Percentiles rank a stretch among this genome's conserved stretches.
Conservation (phyloP, 1,140 invertebrate genomes). For the Steinernema khuongi region DNA sequence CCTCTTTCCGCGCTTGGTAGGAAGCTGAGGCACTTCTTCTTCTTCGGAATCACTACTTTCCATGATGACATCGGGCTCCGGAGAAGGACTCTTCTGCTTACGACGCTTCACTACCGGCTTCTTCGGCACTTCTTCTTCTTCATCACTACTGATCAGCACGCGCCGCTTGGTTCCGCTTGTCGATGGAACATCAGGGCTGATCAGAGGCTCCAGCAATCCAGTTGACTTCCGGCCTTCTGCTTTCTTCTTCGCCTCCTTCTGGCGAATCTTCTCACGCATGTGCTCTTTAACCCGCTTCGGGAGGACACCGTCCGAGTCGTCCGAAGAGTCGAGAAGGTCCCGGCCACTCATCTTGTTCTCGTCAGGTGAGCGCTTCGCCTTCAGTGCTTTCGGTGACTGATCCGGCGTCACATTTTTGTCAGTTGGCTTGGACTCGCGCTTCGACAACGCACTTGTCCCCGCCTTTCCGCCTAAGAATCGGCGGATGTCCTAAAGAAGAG, state of each 20-base stretch:
- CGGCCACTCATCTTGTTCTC: background rate
- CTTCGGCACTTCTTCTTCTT: background rate
- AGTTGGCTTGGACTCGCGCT: background rate
- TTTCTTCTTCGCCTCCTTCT: background rate
- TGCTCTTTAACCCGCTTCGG: slow-evolving; percentile 4
- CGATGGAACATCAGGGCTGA: background rate
- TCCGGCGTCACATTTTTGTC: background rate
- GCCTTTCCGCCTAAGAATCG: background rate
- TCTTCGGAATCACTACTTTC: background rate
- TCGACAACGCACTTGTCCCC: background rate
- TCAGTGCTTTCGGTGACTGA: background rate
- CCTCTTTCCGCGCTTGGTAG: background rate
- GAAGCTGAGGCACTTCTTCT: background rate
- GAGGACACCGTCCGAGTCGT: background rate
- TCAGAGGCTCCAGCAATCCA: background rate
- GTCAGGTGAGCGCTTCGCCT: background rate
- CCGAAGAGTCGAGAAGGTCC: background rate
- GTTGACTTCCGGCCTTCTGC: background rate
- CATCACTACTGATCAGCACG: background rate
- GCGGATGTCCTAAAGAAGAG: background rate
- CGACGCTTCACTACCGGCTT: background rate
- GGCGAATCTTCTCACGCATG: background rate
- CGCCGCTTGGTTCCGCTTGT: background rate
- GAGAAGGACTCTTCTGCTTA: slow-evolving; percentile 1
- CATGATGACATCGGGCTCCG: background rate